phyloP scores from a whole-genome alignment of 2,797 vertebrate species.

The Pampus argenteus region DNA sequence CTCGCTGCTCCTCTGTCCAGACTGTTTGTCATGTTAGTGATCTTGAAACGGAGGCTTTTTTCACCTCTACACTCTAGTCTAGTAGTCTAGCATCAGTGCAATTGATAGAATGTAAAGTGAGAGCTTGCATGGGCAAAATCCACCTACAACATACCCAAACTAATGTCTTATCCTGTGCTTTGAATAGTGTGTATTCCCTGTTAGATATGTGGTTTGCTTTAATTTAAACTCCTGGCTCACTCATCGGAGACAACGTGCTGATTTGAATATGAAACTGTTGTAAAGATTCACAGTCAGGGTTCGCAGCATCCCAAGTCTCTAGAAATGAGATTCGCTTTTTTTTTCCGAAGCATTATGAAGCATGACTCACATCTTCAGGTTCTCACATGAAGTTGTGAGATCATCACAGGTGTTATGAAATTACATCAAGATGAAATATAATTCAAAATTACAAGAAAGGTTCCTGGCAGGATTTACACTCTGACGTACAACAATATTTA shows the following conservation, averaged over 20 bases:
- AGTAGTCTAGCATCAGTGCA: constrained; percentile 1
- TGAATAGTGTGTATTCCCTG: neutral
- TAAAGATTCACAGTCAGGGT: neutral
- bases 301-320: too few relatives aligned
- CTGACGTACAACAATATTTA: too few relatives aligned
- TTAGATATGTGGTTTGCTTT: neutral
- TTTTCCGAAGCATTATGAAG: constrained; percentile 3
- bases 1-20: constrained; percentile 22
- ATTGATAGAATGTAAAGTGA: constrained; percentile 7
- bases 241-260: neutral
- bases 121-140: neutral
- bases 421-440: neutral
- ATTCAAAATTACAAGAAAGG: neutral
- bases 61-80: constrained; percentile 23
- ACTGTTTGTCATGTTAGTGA: constrained; percentile 29
- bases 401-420: neutral
- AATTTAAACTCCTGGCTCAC: neutral
- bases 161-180: neutral
- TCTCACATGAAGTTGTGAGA: neutral
- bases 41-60: constrained; percentile 6
- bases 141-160: neutral
- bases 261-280: neutral
- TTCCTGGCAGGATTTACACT: neutral
- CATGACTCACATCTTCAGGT: neutral
- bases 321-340: neutral